A percentile compares a stretch with the other conserved stretches of the same genome.
phyloP scores from a whole-genome alignment of 2,797 vertebrate genomes.

The Brotogeris chrysoptera region DNA sequence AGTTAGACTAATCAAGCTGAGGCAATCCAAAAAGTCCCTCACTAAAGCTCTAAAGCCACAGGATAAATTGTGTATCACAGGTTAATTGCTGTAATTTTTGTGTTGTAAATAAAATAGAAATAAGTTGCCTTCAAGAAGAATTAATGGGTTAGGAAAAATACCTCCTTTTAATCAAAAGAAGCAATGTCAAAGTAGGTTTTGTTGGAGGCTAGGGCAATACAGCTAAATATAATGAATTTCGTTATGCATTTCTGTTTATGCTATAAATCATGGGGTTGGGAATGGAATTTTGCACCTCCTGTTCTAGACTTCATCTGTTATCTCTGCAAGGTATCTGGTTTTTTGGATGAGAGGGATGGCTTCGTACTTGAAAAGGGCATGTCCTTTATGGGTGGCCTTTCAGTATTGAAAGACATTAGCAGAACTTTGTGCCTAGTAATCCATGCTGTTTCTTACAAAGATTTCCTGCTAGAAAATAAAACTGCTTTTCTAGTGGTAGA shows the following conservation, averaged over 20 bases:
- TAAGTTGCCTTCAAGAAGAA: not conserved
- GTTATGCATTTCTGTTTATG: not conserved
- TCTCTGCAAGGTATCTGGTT: not conserved
- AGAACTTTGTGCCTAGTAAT: not conserved
- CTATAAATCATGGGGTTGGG: not conserved
- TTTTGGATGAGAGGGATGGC: not conserved
- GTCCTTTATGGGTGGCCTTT: not conserved
- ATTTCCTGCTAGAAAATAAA: not conserved
- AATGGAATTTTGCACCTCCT: conserved; percentile 19
- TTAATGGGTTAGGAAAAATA: not conserved
- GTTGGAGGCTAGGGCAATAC: not conserved
- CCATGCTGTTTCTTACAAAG: not conserved
- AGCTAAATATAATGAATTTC: not conserved
- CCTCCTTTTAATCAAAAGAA: not conserved
- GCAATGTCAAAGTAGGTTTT: not conserved
- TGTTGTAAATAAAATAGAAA: not conserved
- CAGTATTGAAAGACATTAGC: not conserved
- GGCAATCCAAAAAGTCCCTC: not conserved
- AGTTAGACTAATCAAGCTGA: not conserved
- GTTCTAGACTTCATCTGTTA: conserved; percentile 21
- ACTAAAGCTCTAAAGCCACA: not conserved
- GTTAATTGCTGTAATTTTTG: not conserved
- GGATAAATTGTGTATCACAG: not conserved
- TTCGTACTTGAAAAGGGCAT: conserved; percentile 18
- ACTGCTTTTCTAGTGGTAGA: not conserved